These are phyloP conservation scores for Montipora capitata DNA, from an alignment of 92 coral and sea anemone genomes.

Conservation along the genomic window DNA sequence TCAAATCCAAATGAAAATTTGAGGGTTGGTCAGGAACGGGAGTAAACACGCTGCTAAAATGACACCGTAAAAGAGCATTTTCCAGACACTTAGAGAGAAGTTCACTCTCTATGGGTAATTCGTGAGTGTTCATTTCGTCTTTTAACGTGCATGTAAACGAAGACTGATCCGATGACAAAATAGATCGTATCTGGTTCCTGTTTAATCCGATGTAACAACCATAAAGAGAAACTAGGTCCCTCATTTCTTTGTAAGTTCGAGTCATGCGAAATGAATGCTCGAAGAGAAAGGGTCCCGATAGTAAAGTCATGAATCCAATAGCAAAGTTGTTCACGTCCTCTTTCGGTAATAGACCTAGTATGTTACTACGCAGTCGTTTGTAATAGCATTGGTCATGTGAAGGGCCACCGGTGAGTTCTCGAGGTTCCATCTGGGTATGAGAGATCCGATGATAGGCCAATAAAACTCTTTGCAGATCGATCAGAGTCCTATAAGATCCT, in stretches of 20 bases:
- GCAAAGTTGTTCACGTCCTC: constrained; percentile 6
- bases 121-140: not conserved
- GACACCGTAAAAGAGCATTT: not conserved
- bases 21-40: not conserved
- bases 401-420: not conserved
- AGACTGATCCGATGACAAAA: not conserved
- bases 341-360: not conserved
- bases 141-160: not conserved
- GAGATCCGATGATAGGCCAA: constrained; percentile 4
- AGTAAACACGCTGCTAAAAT: not conserved
- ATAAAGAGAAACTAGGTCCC: not conserved
- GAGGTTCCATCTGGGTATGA: not conserved
- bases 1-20: constrained; percentile 1
- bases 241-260: not conserved
- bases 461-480: not conserved
- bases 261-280: constrained; percentile 11
- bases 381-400: not conserved
- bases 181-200: not conserved
- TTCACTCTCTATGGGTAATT: not conserved
- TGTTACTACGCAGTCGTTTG: not conserved
- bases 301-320: not conserved
- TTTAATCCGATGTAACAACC: not conserved
- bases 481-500: not conserved
- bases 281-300: constrained; percentile 13
- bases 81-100: not conserved